Conservation (phyloP, 1,140 invertebrate species). For the Arctopsyche grandis region DNA sequence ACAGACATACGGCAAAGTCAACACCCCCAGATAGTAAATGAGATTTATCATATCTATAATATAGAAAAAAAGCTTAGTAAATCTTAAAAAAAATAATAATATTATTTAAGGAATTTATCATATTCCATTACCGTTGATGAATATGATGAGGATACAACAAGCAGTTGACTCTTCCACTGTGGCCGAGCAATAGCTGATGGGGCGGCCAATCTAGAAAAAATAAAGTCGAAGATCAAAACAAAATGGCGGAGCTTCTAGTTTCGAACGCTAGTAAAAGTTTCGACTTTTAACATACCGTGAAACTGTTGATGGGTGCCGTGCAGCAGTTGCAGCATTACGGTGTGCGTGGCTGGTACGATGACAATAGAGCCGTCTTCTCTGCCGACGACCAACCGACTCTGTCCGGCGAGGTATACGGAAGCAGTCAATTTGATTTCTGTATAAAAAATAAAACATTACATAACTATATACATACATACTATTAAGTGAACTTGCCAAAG, state of each 20-base stretch:
- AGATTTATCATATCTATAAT: slow-evolving; percentile 87
- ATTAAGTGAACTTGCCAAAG: slow-evolving; percentile 5
- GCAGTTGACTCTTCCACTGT: slow-evolving; percentile 94
- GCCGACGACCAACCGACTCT: slow-evolving; percentile 93
- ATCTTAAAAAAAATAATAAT: slow-evolving; percentile 1
- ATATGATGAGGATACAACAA: slow-evolving; percentile 94
- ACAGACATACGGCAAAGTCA: slow-evolving; percentile 97
- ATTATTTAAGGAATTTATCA: too few relatives aligned
- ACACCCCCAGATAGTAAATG: slow-evolving; percentile 95
- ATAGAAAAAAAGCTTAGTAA: slow-evolving; percentile 52
- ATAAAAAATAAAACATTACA: slow-evolving; percentile 49
- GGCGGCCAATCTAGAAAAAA: slow-evolving; percentile 83
- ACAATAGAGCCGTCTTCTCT: slow-evolving; percentile 96
- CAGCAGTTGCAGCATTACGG: slow-evolving; percentile 92
- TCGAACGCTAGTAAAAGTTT: too few relatives aligned
- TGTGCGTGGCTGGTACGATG: slow-evolving; percentile 96
- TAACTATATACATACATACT: slow-evolving; percentile 25
- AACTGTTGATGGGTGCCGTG: slow-evolving; percentile 90
- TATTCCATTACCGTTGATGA: slow-evolving; percentile 82
- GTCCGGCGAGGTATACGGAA: slow-evolving; percentile 91
- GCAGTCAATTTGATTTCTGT: slow-evolving; percentile 83
- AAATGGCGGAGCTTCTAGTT: too few relatives aligned
- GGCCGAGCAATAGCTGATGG: slow-evolving; percentile 89
- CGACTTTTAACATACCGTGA: slow-evolving; percentile 70
- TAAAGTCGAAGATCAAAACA: neutral